Evolutionary conservation across 2,888 invertebrate species (phyloP).

Genomic region (Tetranychus truncatus): DNA sequence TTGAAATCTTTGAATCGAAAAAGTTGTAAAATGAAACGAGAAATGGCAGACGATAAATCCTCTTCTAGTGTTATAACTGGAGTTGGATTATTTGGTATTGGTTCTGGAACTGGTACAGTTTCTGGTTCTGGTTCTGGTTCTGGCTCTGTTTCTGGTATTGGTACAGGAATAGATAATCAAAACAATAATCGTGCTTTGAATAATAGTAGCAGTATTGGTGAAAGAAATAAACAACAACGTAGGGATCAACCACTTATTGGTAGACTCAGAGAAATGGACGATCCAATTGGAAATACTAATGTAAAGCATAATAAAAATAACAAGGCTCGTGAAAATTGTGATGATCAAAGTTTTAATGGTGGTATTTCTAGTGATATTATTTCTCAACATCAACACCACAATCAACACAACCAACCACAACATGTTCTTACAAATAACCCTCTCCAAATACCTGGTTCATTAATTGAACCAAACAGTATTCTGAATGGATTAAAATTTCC

Average conservation of each 20-base stretch:
- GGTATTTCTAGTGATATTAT: too few relatives aligned
- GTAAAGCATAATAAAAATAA: too few relatives aligned
- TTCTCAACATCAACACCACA: too few relatives aligned
- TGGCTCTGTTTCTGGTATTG: neutral
- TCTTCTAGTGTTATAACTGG: neutral
- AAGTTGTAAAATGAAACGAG: neutral
- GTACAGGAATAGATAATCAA: neutral
- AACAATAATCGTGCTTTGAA: too few relatives aligned
- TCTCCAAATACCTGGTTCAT: neutral
- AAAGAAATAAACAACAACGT: too few relatives aligned
- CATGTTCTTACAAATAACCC: neutral
- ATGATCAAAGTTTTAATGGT: too few relatives aligned
- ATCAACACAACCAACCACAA: too few relatives aligned
- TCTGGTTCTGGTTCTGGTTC: neutral
- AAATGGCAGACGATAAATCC: neutral
- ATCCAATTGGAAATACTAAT: too few relatives aligned
- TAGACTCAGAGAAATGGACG: too few relatives aligned
- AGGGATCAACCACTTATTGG: too few relatives aligned
- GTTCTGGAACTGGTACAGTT: neutral
- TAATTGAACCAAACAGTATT: neutral
- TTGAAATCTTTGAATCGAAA: conserved; percentile 5
- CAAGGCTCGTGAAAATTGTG: too few relatives aligned
- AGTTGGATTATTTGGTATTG: neutral
- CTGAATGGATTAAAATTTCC: neutral
- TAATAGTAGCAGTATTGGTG: too few relatives aligned